Base-by-base conservation (phyloP, 2,797 vertebrate genomes). In the Myioborus miniatus region DNA sequence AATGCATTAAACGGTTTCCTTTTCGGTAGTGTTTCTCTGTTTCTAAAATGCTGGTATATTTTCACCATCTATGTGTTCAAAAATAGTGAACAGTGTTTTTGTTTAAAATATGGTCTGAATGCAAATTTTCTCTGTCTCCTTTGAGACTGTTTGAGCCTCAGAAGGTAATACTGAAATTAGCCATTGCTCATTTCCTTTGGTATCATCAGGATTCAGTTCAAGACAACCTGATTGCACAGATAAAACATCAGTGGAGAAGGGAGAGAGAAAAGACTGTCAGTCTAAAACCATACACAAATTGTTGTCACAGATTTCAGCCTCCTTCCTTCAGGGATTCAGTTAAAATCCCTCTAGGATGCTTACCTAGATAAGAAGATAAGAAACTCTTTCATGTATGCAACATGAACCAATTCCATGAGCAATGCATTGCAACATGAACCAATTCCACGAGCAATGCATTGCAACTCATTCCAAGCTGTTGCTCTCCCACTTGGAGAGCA, bases 401-500 rank as follows among this genome's bases (percentile, higher is more conserved):
- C 22, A 30, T 7, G 21, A 22, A 56, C 49, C 26, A 30, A 27
- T 83, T 74, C n/a, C 7, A 36, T 5, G 18, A 74, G 30, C 34
- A 85, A 39, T 30, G 43, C 21, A 55, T 52, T 59, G 12, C 20
- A 83, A 50, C 21, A 30, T 7, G 21, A 22, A 56, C 49, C 26
- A 30, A 27, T 83, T 74, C n/a, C 7, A 36, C 4, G 18, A 74
- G 30, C 34, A 85, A 39, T 30, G 43, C 21, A 55, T 52, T 59
- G 12, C 20, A 83, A 50, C 21, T 36, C 9, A 6, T 36, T 77
- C 47, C 69, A 71, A 81, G 29, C n/a, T 69, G n/a, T 53, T 85
- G 19, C 8, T 74, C 20, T 84, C 46, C 24, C 29, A 30, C 16
- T 34, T 0, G 6, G 32, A 32, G 23, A 58, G 13, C 0, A 0